Evolutionary conservation across 2,113 vertebrate species (phyloP).

Genomic region (Muntiacus reevesi): DNA sequence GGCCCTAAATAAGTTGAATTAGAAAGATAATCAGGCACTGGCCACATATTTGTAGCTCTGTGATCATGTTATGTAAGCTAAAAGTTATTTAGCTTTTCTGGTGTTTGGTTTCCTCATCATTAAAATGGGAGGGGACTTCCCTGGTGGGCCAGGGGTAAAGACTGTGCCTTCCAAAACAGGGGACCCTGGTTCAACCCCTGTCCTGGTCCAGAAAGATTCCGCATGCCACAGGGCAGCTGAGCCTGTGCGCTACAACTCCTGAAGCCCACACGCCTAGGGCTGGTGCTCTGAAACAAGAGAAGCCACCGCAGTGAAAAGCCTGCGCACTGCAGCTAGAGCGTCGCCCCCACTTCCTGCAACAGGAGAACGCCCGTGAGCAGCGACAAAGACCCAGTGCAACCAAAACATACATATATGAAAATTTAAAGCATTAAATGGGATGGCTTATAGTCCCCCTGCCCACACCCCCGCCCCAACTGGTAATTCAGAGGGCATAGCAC

Average conservation of each 20-base stretch:
- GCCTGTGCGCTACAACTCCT: neutral
- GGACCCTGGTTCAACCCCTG: neutral
- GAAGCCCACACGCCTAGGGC: neutral
- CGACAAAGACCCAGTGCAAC: neutral
- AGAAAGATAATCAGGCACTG: neutral
- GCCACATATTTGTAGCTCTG: neutral
- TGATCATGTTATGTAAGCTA: neutral
- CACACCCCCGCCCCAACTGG: neutral
- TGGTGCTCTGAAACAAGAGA: neutral
- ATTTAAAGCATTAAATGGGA: neutral
- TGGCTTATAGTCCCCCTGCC: neutral
- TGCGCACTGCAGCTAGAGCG: neutral
- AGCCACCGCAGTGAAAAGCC: neutral
- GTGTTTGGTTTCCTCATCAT: neutral
- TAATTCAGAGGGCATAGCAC: neutral
- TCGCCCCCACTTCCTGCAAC: neutral
- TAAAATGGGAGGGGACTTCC: neutral
- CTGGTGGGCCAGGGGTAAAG: neutral
- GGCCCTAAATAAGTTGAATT: neutral
- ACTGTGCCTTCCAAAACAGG: neutral
- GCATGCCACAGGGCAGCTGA: neutral
- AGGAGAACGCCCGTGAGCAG: accelerated
- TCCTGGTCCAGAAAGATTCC: neutral
- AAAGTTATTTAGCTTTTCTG: neutral
- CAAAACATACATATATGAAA: neutral